Evolutionary conservation across 1,140 invertebrate species (phyloP).

Genomic region (Ylistrum balloti): DNA sequence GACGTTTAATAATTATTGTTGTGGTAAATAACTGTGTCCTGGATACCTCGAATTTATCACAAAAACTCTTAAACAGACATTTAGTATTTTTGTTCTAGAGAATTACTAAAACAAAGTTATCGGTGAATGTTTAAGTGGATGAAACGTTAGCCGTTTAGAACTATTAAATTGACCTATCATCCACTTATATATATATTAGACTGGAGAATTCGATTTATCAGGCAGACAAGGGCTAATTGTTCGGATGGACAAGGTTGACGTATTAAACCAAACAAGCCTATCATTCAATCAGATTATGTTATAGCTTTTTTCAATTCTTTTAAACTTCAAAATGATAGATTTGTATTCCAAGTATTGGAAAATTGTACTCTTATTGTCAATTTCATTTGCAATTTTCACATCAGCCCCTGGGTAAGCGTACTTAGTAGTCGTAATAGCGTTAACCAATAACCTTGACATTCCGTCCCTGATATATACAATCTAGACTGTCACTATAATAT

Average conservation of each 20-base stretch:
- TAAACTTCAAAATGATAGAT: background rate
- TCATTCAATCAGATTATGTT: background rate
- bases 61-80: too few relatives aligned
- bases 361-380: background rate
- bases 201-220: background rate
- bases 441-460: background rate
- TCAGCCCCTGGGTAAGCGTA: background rate
- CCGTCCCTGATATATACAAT: background rate
- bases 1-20: too few relatives aligned
- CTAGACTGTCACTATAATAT: background rate
- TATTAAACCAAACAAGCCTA: background rate
- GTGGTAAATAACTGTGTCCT: too few relatives aligned
- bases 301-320: background rate
- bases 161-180: background rate
- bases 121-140: background rate
- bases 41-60: too few relatives aligned
- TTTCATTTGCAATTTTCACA: slow-evolving; percentile 20
- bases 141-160: background rate
- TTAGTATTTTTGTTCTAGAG: too few relatives aligned
- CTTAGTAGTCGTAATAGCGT: background rate
- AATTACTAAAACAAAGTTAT: too few relatives aligned
- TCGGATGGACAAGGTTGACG: background rate
- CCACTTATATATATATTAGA: background rate
- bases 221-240: background rate
- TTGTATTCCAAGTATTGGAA: background rate